These are phyloP conservation scores for Oryzias celebensis DNA, from an alignment of 2,113 vertebrate species.

Conservation along the genomic window DNA sequence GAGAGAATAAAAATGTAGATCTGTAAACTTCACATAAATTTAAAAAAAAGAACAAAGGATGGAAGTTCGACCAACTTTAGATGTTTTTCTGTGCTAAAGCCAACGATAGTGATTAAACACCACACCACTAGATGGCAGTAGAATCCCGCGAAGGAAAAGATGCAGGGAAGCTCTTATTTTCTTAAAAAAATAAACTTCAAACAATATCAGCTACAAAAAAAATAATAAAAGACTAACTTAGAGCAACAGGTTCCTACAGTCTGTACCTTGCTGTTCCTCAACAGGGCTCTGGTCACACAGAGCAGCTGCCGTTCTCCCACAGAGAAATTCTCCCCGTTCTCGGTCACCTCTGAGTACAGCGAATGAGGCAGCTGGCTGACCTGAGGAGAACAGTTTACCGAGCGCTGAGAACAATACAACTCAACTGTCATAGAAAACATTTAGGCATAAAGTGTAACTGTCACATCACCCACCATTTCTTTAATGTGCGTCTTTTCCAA, in stretches of 20 bases:
- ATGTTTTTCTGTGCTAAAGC: too few species aligned
- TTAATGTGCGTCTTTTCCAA: slow-evolving; percentile 80
- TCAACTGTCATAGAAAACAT: neutral
- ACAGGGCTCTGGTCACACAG: slow-evolving; percentile 81
- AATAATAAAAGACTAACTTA: slow-evolving; percentile 12
- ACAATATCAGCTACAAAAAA: slow-evolving; percentile 15
- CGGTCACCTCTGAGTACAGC: slow-evolving; percentile 77
- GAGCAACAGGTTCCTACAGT: slow-evolving; percentile 22
- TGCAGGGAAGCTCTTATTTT: neutral
- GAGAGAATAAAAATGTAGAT: neutral
- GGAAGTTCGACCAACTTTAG: neutral
- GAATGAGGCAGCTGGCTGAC: slow-evolving; percentile 76
- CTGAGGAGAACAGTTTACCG: slow-evolving; percentile 48
- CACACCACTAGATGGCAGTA: slow-evolving; percentile 67
- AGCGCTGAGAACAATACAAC: neutral
- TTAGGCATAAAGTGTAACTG: neutral
- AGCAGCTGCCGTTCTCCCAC: slow-evolving; percentile 82
- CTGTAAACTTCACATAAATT: neutral
- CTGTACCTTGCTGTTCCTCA: slow-evolving; percentile 82
- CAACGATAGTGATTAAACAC: too few species aligned
- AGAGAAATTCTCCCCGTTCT: slow-evolving; percentile 85
- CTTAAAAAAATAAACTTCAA: slow-evolving; percentile 8
- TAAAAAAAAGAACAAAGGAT: neutral
- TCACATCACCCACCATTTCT: slow-evolving; percentile 71
- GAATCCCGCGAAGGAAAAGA: slow-evolving; percentile 39